Conservation (phyloP, 2,797 vertebrate species). For the Stomatorhinus walkeri region DNA sequence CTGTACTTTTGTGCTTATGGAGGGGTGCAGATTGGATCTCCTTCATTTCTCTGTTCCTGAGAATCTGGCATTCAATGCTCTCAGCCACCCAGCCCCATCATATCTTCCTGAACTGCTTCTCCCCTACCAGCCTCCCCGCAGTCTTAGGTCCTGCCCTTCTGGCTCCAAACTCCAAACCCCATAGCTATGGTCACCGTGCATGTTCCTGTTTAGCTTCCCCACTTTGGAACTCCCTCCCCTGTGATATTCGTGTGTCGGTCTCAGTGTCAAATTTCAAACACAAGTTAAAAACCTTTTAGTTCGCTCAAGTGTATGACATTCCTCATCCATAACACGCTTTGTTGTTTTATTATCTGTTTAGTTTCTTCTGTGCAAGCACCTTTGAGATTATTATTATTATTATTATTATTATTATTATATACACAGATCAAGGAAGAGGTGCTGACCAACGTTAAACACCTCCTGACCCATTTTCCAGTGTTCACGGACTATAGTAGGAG, state of each 20-base stretch:
- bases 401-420: background rate
- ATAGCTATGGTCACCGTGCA: background rate
- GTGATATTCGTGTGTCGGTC: background rate
- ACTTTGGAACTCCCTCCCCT: background rate
- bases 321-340: background rate
- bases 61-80: background rate
- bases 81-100: background rate
- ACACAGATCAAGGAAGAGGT: conserved; percentile 15
- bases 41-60: background rate
- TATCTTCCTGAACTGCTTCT: background rate
- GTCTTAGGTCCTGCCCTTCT: background rate
- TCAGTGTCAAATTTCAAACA: background rate
- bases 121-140: background rate
- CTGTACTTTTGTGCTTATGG: conserved; percentile 84
- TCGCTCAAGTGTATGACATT: background rate
- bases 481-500: background rate
- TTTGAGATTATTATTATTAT: background rate
- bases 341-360: background rate
- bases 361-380: background rate
- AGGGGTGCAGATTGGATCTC: conserved; percentile 29
- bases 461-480: conserved; percentile 52
- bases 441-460: conserved; percentile 50
- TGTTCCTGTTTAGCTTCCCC: background rate
- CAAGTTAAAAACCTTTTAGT: background rate
- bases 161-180: background rate